These are phyloP conservation scores for Coelopa pilipes DNA, from an alignment of 2,888 invertebrate species.

Conservation along the genomic window DNA sequence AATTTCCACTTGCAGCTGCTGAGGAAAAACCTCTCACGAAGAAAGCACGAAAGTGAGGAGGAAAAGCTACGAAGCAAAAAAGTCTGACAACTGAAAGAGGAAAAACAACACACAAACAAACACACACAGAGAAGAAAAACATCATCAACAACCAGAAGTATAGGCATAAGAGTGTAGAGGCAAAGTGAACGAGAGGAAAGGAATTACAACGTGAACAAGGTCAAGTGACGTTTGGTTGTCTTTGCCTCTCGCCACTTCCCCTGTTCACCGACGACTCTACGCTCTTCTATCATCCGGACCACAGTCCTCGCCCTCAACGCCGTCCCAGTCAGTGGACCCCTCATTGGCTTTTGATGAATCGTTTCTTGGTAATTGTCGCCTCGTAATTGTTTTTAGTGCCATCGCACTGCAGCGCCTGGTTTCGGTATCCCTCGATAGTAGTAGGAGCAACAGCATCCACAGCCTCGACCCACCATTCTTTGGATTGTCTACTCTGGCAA, in stretches of 20 bases:
- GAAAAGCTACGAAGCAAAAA: constrained; percentile 14
- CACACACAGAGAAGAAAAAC: constrained; percentile 26
- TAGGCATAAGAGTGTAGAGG: not conserved
- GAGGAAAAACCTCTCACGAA: constrained; percentile 9
- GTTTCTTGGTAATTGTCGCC: constrained; percentile 11
- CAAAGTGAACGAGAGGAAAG: constrained; percentile 28
- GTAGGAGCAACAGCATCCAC: not conserved
- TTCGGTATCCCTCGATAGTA: not conserved
- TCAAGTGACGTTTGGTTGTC: constrained; percentile 45
- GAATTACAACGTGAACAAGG: constrained; percentile 44
- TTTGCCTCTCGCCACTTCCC: not conserved
- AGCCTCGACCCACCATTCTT: not conserved
- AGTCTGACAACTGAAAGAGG: constrained; percentile 9
- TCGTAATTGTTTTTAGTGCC: constrained; percentile 26
- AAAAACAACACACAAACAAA: constrained; percentile 21
- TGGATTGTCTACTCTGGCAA: not conserved
- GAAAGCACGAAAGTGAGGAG: not conserved
- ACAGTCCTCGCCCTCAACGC: not conserved
- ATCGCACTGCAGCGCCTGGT: not conserved
- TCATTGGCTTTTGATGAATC: constrained; percentile 15
- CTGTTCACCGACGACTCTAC: constrained; percentile 15
- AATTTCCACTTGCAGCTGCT: constrained; percentile 32
- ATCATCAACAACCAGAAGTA: constrained; percentile 17
- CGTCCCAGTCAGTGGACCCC: not conserved
- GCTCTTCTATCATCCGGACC: not conserved